Evolutionary conservation across 2,113 vertebrate species (phyloP).

Genomic region (Crotalus viridis): DNA sequence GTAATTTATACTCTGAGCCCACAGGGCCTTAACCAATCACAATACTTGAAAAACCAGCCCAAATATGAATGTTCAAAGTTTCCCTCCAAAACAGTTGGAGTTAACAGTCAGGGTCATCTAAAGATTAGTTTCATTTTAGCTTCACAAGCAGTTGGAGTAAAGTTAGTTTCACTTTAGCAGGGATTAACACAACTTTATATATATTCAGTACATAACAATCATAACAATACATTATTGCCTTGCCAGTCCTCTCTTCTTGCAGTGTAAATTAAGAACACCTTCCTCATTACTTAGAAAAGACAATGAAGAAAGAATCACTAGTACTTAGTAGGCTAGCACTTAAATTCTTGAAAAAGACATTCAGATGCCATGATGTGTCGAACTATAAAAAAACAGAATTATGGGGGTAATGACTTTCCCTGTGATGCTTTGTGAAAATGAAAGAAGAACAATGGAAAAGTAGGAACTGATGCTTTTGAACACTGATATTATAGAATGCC

Average conservation of each 20-base stretch:
- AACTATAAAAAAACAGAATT: neutral
- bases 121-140: too few relatives aligned
- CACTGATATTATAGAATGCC: neutral
- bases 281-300: neutral
- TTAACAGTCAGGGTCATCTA: too few relatives aligned
- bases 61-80: too few relatives aligned
- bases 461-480: neutral
- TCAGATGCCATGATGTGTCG: neutral
- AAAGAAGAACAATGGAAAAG: neutral
- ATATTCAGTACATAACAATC: too few relatives aligned
- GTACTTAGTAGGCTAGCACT: neutral
- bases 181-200: too few relatives aligned
- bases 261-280: neutral
- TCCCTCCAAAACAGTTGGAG: too few relatives aligned
- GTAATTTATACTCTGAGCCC: too few relatives aligned
- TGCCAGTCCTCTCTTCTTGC: neutral
- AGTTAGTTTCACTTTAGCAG: too few relatives aligned
- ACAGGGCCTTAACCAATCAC: too few relatives aligned
- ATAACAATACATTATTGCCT: neutral
- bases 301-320: neutral
- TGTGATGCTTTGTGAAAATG: neutral
- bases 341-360: neutral
- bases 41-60: too few relatives aligned
- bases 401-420: neutral
- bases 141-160: too few relatives aligned